Conservation (phyloP, 1,140 invertebrate genomes). For the Aphelenchoides avenae region DNA sequence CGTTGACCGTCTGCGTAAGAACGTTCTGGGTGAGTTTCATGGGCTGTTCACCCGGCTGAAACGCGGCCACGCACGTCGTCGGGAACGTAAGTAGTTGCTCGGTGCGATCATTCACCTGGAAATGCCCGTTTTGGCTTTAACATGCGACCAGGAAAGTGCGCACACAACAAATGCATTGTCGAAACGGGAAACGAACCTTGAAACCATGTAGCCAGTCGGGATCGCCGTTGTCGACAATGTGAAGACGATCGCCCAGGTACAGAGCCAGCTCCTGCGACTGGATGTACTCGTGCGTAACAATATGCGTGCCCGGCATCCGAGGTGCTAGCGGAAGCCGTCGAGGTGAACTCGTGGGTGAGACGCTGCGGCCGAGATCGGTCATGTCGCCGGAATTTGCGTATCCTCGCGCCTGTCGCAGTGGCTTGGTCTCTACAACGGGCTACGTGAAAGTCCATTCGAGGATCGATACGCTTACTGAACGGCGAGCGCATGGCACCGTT, state of each 20-base stretch:
- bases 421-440: conserved; percentile 39
- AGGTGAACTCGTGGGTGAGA: conserved; percentile 20
- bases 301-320: conserved; percentile 30
- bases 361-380: conserved; percentile 39
- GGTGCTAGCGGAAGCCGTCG: not conserved
- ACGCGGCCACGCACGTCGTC: conserved; percentile 49
- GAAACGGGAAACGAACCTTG: conserved; percentile 14
- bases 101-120: conserved; percentile 31
- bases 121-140: not conserved
- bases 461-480: conserved; percentile 28
- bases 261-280: conserved; percentile 22
- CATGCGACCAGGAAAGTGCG: not conserved
- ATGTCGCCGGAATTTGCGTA: conserved; percentile 32
- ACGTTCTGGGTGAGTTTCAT: conserved; percentile 55
- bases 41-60: conserved; percentile 49
- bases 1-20: conserved; percentile 20
- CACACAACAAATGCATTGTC: not conserved
- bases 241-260: conserved; percentile 48
- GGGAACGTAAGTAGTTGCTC: conserved; percentile 53
- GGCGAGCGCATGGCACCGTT: conserved; percentile 12
- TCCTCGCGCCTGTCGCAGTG: conserved; percentile 33
- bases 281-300: conserved; percentile 56
- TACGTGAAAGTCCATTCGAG: no score
- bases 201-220: conserved; percentile 59
- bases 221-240: conserved; percentile 57